Base-by-base conservation (phyloP, 2,888 invertebrate species). In the Tenthredo mesomela region DNA sequence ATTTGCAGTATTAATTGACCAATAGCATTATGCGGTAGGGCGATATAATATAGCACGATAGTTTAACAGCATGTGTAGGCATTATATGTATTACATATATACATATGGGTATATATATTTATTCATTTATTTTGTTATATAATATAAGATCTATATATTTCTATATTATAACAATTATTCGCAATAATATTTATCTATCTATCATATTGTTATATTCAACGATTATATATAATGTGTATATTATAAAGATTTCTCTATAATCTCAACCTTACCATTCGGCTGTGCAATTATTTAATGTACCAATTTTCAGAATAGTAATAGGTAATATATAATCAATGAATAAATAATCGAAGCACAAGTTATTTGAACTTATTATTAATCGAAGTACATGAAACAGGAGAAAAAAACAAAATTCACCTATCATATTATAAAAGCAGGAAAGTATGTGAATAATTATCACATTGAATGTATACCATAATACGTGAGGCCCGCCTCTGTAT, bases 1-100 rank as follows among this genome's bases (percentile, higher is more conserved):
- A 29, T 21, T 12, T 7, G 15, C 50, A 58, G 65, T n/a, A n/a
- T n/a, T 40, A 5, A 33, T 61, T 47, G 70, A 43, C 25, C n/a
- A 37, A 47, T 2, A 82, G 61, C 78, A 33, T 40, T 65, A 65
- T 50, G 9, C n/a, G 37, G 40, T 7, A 65, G 82, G 40, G 43
- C 37, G 82, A 82, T 77, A 40, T 75, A n/a, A n/a, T n/a, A 54
- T 50, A 21, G 47, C 25, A 58, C 21, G 58, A 86, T 50, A 50
- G 47, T 77, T 77, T 77, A 50, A 25, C 75, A 77, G 50, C 75
- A 50, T 77, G 21, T 77, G 50, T 29, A 77, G 75, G 50, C 47
- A 50, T 77, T 77, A 77, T 77, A 47, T 71, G 9, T 71, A 43
- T 12, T 75, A 78, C 7, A n/a, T 58, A n/a, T 58, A 2, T 78